phyloP scores from a whole-genome alignment of 2,113 vertebrate species.

The Hemiscyllium ocellatum region DNA sequence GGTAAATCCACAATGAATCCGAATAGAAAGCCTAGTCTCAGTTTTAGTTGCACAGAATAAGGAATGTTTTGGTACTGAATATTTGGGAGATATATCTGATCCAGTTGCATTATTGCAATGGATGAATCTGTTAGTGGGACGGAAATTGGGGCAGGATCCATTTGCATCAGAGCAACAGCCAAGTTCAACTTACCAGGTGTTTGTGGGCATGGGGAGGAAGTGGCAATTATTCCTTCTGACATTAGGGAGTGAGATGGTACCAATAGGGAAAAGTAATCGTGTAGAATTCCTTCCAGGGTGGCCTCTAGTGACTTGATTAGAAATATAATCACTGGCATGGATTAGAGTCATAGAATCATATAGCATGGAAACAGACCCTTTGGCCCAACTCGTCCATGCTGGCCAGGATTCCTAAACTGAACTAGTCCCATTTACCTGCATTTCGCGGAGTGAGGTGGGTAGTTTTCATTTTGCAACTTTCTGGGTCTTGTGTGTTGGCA shows the following conservation, averaged over 20 bases:
- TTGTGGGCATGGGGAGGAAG: neutral
- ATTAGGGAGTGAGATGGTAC: neutral
- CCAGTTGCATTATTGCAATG: neutral
- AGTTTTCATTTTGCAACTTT: neutral
- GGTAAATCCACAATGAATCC: neutral
- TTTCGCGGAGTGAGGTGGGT: neutral
- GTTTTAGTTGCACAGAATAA: neutral
- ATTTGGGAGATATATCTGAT: neutral
- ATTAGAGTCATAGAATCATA: too few relatives aligned
- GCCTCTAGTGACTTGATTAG: neutral
- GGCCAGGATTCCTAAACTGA: too few relatives aligned
- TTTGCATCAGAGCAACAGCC: neutral
- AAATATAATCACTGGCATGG: neutral
- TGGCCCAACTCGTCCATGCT: too few relatives aligned
- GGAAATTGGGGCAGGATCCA: neutral
- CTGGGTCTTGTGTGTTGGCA: neutral
- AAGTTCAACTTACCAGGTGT: neutral
- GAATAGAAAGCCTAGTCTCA: neutral
- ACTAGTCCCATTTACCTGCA: too few relatives aligned
- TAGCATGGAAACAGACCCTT: too few relatives aligned
- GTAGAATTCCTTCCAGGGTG: neutral
- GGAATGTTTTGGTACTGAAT: neutral
- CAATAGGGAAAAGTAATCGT: too few relatives aligned
- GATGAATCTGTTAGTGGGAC: neutral
- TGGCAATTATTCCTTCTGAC: neutral